Base-by-base conservation (phyloP, 2,888 invertebrate species). In the Tetropium fuscum region DNA sequence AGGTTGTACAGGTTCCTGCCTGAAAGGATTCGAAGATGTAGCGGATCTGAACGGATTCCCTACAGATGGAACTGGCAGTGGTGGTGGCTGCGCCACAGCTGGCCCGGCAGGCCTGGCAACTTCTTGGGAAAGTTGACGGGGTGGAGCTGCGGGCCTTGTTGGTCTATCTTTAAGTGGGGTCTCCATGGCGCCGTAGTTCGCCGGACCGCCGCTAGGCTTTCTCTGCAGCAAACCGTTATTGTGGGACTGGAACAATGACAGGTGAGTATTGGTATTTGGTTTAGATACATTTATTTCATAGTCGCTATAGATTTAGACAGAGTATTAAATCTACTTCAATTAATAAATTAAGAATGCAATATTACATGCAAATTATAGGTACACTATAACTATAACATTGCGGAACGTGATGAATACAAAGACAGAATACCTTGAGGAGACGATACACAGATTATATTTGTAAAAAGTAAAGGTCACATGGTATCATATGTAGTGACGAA, bases 1-100 rank as follows among this genome's bases (percentile, higher is more conserved):
- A 1, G 88, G 90, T 76, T 91, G 91, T 4, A 90, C 87, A 3
- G 86, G 85, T 69, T 81, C 80, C 60, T 80, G 79, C 51, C 79
- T 64, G 66, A 82, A 82, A 2, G 81, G 81, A 58, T 82, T 81
- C 53, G 76, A 76, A 0, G 69, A 70, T n/a, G n/a, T n/a, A 53
- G 64, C 63, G 38, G 66, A 64, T 36, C 60, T 59, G 56, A 79
- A 79, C 6, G 79, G 79, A 66, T 79, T 79, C 2, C 70, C 71
- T n/a, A 66, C 44, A 3, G 73, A 62, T 10, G 72, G 66, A 4
- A 69, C 60, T 0, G 72, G 66, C 20, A 58, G 36, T 3, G 11
- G 59, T 19, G 55, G 63, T 7, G 54, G 55, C 25, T 63, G 63
- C n/a, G 54, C 59, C n/a, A 53, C 44, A 8, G 49, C 43, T 10